phyloP scores from a whole-genome alignment of 2,888 invertebrate genomes.

The Electrophaes corylata region DNA sequence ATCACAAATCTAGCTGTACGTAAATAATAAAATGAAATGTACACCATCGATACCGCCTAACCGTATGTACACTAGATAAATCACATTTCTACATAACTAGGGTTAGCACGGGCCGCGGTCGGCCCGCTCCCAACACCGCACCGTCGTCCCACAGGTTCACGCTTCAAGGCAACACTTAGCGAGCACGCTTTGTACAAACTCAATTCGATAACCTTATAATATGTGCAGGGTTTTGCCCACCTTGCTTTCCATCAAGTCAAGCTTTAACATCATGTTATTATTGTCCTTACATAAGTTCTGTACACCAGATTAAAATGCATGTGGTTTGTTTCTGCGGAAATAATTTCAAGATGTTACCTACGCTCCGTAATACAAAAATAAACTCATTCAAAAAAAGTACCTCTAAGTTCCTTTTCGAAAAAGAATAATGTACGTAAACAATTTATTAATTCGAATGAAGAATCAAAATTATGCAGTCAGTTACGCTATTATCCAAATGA shows the following conservation, averaged over 20 bases:
- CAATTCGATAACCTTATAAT: background rate
- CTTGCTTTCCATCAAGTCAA: background rate
- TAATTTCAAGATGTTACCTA: background rate
- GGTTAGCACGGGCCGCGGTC: conserved; percentile 28
- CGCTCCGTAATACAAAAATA: background rate
- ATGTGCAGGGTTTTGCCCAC: background rate
- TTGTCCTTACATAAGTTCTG: background rate
- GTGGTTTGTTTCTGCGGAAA: background rate
- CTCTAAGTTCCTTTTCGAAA: background rate
- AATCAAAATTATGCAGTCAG: background rate
- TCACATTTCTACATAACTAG: conserved; percentile 66
- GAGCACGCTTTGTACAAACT: conserved; percentile 8
- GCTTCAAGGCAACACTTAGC: conserved; percentile 1
- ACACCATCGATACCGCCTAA: conserved; percentile 76
- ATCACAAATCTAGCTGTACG: conserved; percentile 77
- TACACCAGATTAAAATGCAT: background rate
- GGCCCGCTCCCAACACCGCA: conserved; percentile 13
- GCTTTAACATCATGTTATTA: background rate
- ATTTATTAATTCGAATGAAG: background rate
- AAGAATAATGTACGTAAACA: background rate
- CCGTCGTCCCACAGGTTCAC: conserved; percentile 7
- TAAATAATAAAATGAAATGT: conserved; percentile 76
- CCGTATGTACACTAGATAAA: conserved; percentile 79
- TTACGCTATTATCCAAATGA: background rate
- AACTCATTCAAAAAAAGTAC: background rate